Percentiles rank a stretch among this genome's conserved stretches.
These are phyloP conservation scores for Diglossa cyanea DNA, from an alignment of 2,797 vertebrate genomes.

Conservation along the genomic window DNA sequence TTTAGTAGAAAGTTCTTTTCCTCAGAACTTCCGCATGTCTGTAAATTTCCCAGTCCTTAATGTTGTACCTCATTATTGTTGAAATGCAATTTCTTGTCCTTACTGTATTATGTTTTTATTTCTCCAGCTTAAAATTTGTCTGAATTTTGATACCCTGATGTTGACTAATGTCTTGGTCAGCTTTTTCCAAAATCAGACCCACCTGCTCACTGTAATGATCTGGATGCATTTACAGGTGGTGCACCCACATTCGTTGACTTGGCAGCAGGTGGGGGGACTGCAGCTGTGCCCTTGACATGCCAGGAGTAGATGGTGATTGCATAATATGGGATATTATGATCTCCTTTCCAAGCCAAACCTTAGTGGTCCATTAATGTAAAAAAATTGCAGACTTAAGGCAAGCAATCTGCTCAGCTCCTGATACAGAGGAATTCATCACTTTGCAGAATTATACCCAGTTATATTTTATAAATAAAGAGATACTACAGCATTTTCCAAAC, in stretches of 20 bases:
- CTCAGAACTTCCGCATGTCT: neutral
- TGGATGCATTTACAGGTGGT: neutral
- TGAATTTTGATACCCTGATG: neutral
- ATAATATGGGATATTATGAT: neutral
- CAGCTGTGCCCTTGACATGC: neutral
- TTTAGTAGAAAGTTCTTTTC: neutral
- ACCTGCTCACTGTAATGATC: neutral
- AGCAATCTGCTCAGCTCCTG: neutral
- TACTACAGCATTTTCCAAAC: conserved; percentile 38
- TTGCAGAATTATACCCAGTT: neutral
- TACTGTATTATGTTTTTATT: neutral
- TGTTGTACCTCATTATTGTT: neutral
- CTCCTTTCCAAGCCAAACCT: neutral
- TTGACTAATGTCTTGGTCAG: neutral
- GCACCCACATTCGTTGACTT: neutral
- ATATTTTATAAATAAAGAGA: conserved; percentile 39
- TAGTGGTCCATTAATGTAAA: neutral
- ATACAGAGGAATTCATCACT: neutral
- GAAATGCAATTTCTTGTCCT: neutral
- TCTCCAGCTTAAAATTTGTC: neutral
- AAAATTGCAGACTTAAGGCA: neutral
- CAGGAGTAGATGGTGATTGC: neutral
- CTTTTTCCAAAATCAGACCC: neutral
- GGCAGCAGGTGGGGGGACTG: neutral
- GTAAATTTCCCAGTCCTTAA: neutral